Evolutionary conservation across 2,113 vertebrate genomes (phyloP), one percentile per base, ranked within the genome.

Genomic region (Tyrannus savana): DNA sequence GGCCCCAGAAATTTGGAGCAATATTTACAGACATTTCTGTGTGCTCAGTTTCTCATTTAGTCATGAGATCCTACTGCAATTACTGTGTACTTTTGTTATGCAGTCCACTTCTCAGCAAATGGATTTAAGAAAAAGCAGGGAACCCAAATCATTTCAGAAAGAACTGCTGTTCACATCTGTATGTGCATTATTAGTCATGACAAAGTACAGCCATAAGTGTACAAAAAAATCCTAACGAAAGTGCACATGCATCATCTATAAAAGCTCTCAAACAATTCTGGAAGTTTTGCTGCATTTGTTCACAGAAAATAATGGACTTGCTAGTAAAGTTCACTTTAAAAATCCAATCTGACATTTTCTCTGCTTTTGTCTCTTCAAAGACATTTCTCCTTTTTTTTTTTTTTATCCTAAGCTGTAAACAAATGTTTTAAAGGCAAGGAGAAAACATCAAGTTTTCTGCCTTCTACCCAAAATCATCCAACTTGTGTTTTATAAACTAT

Each of bases 201-300:
- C 78, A 94, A 90, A 95, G 93, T 87, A 52, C 72, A 93, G 95
- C 85, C 30, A 10, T 33, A 94, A 95, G 73, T 35, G 72, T 81
- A 93, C 41, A 78, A 88, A 93, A 74, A 84, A 6, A 41, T 49
- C 66, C 74, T 87, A 72, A 92, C 11, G 0, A 42, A 93, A 96
- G 95, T 75, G 88, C 73, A 71, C 74, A 95, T 81, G 90, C 84
- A 96, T 88, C 56, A 91, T 84, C 97, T 92, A 76, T 33, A 90
- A 93, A 97, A 97, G 95, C 96, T 97, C 97, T 97, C 97, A 97
- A 96, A 96, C 95, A 97, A 96, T 96, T 96, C 90, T 77, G 83
- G 95, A 95, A 96, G 95, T 96, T 94, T 94, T 19, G 56, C 68
- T 92, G 85, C 86, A 81, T 91, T 95, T 96, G 90, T 84, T 69